phyloP scores from a whole-genome alignment of 2,888 invertebrate species.

The Macaria notata region DNA sequence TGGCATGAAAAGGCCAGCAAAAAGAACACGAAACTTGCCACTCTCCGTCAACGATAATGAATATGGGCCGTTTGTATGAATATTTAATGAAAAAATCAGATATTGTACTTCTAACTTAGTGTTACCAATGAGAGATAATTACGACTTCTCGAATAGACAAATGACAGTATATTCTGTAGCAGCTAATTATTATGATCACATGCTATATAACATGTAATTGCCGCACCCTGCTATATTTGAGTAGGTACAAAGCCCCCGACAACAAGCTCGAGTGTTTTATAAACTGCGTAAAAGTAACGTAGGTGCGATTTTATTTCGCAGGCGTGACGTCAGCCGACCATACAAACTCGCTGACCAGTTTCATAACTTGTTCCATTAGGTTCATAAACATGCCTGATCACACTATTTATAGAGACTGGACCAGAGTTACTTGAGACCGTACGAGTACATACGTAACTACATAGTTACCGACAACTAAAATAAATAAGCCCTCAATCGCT shows the following conservation, averaged over 20 bases:
- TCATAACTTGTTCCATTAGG: constrained; percentile 17
- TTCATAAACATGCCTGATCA: constrained; percentile 5
- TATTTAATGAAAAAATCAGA: neutral
- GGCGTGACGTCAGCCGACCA: constrained; percentile 15
- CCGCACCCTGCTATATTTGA: constrained; percentile 6
- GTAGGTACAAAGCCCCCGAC: constrained; percentile 15
- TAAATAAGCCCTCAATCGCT: too few species aligned
- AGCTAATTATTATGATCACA: too few species aligned
- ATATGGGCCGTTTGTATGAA: neutral
- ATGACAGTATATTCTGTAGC: too few species aligned
- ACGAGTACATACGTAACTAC: too few species aligned
- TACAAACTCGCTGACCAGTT: constrained; percentile 9
- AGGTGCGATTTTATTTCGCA: constrained; percentile 19
- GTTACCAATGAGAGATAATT: too few species aligned
- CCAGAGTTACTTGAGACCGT: too few species aligned
- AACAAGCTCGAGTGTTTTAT: constrained; percentile 8
- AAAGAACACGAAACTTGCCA: neutral
- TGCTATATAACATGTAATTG: too few species aligned
- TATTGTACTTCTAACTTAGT: too few species aligned
- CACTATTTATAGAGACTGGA: constrained; percentile 5
- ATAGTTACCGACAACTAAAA: too few species aligned
- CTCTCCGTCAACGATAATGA: constrained; percentile 1
- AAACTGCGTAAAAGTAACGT: constrained; percentile 18
- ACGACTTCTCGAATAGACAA: too few species aligned
- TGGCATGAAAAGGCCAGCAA: neutral